These are phyloP conservation scores for Oithona nana DNA, from an alignment of 2,888 invertebrate genomes.

Conservation along the genomic window DNA sequence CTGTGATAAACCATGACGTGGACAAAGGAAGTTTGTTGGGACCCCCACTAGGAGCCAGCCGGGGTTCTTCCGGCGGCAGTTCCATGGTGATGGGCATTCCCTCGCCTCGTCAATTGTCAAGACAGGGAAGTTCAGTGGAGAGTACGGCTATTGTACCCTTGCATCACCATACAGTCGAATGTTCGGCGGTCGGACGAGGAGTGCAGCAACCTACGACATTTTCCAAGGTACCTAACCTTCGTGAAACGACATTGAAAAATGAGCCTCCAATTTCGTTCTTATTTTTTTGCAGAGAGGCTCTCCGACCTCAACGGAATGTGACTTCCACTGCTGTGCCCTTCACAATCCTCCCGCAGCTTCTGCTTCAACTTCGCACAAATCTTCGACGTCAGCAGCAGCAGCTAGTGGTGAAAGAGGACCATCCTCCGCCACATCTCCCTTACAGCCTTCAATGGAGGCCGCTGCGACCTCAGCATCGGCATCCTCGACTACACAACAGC, in stretches of 20 bases:
- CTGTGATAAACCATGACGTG: slow-evolving; percentile 82
- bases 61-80: slow-evolving; percentile 24
- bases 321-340: slow-evolving; percentile 84
- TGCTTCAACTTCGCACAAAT: neutral
- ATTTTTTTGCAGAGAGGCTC: slow-evolving; percentile 18
- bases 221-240: neutral
- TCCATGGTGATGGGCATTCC: slow-evolving; percentile 21
- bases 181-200: slow-evolving; percentile 43
- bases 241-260: neutral
- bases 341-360: slow-evolving; percentile 43
- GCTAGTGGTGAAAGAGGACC: too few species aligned
- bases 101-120: slow-evolving; percentile 30
- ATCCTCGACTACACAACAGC: neutral
- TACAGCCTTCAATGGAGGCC: slow-evolving; percentile 32
- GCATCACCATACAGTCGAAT: slow-evolving; percentile 64
- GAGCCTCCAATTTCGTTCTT: neutral
- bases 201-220: slow-evolving; percentile 28
- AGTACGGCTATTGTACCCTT: slow-evolving; percentile 47
- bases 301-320: slow-evolving; percentile 45
- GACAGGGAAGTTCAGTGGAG: slow-evolving; percentile 43
- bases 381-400: neutral
- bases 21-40: slow-evolving; percentile 24
- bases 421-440: slow-evolving; percentile 80
- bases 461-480: neutral
- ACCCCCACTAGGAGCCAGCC: slow-evolving; percentile 25